Conservation (phyloP, 2,888 invertebrate species). For the Hydriomena furcata region DNA sequence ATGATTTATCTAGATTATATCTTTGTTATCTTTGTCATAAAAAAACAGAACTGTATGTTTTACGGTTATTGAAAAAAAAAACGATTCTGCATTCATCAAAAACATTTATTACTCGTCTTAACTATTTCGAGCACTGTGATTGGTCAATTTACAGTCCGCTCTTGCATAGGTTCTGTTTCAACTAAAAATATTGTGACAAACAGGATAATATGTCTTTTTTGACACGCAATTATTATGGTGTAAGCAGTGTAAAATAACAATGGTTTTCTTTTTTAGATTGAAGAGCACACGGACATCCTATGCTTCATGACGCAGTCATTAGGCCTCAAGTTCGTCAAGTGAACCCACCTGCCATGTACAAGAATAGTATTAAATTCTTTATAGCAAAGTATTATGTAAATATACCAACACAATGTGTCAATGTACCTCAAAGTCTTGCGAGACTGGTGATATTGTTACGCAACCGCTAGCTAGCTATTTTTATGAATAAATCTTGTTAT, state of each 20-base stretch:
- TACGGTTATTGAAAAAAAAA: too few relatives aligned
- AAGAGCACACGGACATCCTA: constrained; percentile 95
- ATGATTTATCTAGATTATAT: too few relatives aligned
- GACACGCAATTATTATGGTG: too few relatives aligned
- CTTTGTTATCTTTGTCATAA: too few relatives aligned
- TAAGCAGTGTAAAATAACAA: constrained; percentile 17
- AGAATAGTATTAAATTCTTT: constrained; percentile 46
- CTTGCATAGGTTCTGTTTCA: too few relatives aligned
- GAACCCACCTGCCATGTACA: constrained; percentile 48
- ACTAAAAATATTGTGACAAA: too few relatives aligned
- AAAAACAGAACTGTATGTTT: too few relatives aligned
- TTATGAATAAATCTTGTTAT: constrained; percentile 78
- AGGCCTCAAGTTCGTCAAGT: constrained; percentile 84
- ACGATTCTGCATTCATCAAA: too few relatives aligned
- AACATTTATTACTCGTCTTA: too few relatives aligned
- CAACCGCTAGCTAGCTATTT: constrained; percentile 68
- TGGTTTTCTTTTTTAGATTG: constrained; percentile 87
- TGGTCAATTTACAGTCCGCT: too few relatives aligned
- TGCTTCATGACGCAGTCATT: constrained; percentile 91
- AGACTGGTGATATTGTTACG: constrained; percentile 76
- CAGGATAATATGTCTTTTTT: too few relatives aligned
- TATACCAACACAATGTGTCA: constrained; percentile 65
- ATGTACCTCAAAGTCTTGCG: constrained; percentile 69
- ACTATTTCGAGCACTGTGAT: too few relatives aligned
- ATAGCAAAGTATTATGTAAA: constrained; percentile 69